Conservation (phyloP, 2,888 invertebrate species). For the Rhorus exstirpatorius region DNA sequence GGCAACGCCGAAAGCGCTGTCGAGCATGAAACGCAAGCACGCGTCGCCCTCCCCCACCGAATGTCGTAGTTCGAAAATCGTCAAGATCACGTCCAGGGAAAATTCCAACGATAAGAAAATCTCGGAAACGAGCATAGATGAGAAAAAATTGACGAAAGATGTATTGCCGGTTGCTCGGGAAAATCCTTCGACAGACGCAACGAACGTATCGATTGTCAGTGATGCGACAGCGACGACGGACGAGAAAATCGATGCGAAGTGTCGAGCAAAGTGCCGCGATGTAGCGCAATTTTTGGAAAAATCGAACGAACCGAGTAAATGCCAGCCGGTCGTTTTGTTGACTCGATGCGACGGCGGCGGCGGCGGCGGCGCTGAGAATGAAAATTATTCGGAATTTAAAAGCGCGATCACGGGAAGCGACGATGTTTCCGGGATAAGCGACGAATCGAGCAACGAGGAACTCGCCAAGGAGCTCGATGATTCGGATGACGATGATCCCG, state of each 20-base stretch:
- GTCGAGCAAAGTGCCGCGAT: constrained; percentile 57
- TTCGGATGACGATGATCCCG: constrained; percentile 69
- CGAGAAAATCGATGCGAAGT: constrained; percentile 69
- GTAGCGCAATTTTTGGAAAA: constrained; percentile 71
- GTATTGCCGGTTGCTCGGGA: no score
- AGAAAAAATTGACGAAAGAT: constrained; percentile 37
- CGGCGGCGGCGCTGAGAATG: constrained; percentile 29
- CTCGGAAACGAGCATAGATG: background rate
- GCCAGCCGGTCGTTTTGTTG: constrained; percentile 75
- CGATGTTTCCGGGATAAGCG: no score
- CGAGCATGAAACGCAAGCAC: constrained; percentile 82
- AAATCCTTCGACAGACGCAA: constrained; percentile 19
- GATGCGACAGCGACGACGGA: constrained; percentile 55
- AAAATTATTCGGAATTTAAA: no score
- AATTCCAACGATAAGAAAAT: constrained; percentile 62
- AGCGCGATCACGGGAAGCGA: no score
- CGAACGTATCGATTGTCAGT: constrained; percentile 3
- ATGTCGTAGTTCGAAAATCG: constrained; percentile 76
- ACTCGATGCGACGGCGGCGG: constrained; percentile 73
- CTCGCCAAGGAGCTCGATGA: constrained; percentile 68
- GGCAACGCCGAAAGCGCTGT: constrained; percentile 71
- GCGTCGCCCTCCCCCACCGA: constrained; percentile 75
- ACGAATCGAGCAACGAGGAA: constrained; percentile 66
- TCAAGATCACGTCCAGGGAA: constrained; percentile 78
- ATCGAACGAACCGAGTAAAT: constrained; percentile 61